phyloP scores from a whole-genome alignment of 2,113 vertebrate species.

The Motacilla alba region DNA sequence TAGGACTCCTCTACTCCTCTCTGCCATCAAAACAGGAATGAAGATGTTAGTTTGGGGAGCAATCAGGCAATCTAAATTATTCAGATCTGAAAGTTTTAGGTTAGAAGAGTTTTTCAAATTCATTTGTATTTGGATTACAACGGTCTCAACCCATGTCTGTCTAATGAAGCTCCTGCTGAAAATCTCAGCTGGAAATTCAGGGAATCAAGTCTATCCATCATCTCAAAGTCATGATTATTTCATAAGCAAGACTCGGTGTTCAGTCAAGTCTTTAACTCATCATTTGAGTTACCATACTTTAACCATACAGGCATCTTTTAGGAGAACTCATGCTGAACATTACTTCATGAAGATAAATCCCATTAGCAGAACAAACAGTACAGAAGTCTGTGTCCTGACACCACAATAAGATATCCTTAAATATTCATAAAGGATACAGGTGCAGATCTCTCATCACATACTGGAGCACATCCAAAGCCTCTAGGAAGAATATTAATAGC shows the following conservation, averaged over 20 bases:
- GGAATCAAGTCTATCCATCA: constrained; percentile 70
- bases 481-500: constrained; percentile 46
- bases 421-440: constrained; percentile 44
- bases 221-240: constrained; percentile 77
- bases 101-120: constrained; percentile 66
- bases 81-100: constrained; percentile 60
- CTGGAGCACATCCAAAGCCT: constrained; percentile 26
- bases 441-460: not conserved
- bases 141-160: constrained; percentile 54
- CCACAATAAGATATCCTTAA: constrained; percentile 4
- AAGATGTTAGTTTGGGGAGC: constrained; percentile 62
- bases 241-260: constrained; percentile 73
- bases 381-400: constrained; percentile 2
- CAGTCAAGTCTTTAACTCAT: constrained; percentile 76
- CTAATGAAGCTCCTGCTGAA: constrained; percentile 76
- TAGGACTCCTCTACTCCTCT: constrained; percentile 21
- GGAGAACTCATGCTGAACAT: constrained; percentile 66
- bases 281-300: constrained; percentile 62
- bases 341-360: constrained; percentile 60
- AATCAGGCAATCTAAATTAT: constrained; percentile 67
- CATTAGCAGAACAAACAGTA: constrained; percentile 63
- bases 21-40: constrained; percentile 56
- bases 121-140: constrained; percentile 64
- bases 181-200: constrained; percentile 76
- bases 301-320: constrained; percentile 65